Evolutionary conservation across 2,888 invertebrate species (phyloP), one percentile per base, ranked within the genome.

Genomic region (Amphimallon solstitiale): DNA sequence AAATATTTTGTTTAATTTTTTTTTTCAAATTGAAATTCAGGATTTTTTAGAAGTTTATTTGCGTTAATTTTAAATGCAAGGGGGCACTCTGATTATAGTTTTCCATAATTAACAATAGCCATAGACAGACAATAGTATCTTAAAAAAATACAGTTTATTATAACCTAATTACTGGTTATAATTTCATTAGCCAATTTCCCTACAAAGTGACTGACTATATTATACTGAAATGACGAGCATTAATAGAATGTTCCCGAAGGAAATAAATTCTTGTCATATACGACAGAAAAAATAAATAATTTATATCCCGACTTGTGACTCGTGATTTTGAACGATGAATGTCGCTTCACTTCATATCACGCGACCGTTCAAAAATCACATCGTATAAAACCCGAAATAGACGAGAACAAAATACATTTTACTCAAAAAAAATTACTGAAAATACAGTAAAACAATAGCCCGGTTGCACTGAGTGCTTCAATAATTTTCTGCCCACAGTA

Each of bases 381-480:
- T 19, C 38, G 15, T 38, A 21, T 38, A 37, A 19, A 56, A 37
- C 37, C 37, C 38, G 38, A 77, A 76, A 75, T 66, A 51, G 37
- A 61, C 51, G 17, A 12, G 23, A 29, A 59, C 23, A 60, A 67
- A 29, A 29, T 29, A 29, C 29, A 29, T 29, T 29, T 29, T 29
- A 29, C 6, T 29, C 29, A 29, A 29, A 29, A 29, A 59, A 79
- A 77, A 77, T 79, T 77, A 76, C 72, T 73, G 72, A 38, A 61
- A 70, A 70, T 72, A 77, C 51, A 38, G 68, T 76, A 72, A 71
- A 72, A 73, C 76, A 74, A 83, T 83, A 83, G 83, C 83, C 83
- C 83, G 82, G 83, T 82, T 82, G 83, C 83, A 82, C 82, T 61
- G 73, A 81, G 82, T 82, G 82, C 83, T 82, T 79, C 83, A 83